phyloP scores from a whole-genome alignment of 2,888 invertebrate genomes.

The Scaptomyza reducta region DNA sequence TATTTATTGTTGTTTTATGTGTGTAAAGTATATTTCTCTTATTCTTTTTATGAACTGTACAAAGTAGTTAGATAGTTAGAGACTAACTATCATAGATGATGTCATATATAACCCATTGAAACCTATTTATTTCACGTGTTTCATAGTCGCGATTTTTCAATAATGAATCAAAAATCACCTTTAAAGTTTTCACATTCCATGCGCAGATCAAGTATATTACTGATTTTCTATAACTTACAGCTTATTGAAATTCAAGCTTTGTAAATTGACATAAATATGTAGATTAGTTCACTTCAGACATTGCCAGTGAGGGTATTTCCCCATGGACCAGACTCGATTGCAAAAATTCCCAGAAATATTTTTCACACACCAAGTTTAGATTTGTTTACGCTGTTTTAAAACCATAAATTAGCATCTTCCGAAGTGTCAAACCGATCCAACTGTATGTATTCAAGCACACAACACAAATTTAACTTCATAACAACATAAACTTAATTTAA shows the following conservation, averaged over 20 bases:
- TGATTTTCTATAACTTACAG: too few relatives aligned
- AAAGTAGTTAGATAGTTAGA: too few relatives aligned
- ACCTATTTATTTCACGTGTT: too few relatives aligned
- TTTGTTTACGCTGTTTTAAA: slow-evolving; percentile 9
- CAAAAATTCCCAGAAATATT: not conserved
- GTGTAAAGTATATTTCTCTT: too few relatives aligned
- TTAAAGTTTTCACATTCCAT: too few relatives aligned
- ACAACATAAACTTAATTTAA: slow-evolving; percentile 37
- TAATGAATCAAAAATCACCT: too few relatives aligned
- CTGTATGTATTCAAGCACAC: slow-evolving; percentile 1
- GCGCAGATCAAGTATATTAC: too few relatives aligned
- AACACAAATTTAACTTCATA: slow-evolving; percentile 20
- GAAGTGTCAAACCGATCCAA: slow-evolving; percentile 8
- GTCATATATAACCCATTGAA: too few relatives aligned
- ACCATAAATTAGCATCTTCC: slow-evolving; percentile 26
- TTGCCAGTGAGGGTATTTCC: not conserved
- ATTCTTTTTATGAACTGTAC: too few relatives aligned
- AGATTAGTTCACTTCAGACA: not conserved
- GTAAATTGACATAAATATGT: not conserved
- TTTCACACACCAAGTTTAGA: not conserved
- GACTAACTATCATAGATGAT: too few relatives aligned
- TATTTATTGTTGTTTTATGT: too few relatives aligned
- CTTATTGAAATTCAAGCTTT: not conserved
- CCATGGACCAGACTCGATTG: not conserved
- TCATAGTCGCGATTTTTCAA: too few relatives aligned